phyloP scores from a whole-genome alignment of 1,140 invertebrate species.

The Colletes gigas region DNA sequence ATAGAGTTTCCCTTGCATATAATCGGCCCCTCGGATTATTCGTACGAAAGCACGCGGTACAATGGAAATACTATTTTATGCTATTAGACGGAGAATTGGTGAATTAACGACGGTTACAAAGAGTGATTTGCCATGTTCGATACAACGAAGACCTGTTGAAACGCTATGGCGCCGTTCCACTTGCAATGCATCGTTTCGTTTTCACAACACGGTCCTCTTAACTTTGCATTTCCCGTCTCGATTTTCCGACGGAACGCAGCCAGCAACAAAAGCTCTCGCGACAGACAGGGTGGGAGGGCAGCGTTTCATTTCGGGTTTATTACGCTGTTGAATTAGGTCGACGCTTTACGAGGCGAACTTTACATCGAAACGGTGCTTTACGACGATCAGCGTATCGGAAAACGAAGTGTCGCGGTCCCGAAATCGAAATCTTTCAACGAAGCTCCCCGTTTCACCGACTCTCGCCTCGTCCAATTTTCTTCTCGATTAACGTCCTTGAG shows the following conservation, averaged over 20 bases:
- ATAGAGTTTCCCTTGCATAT: no score
- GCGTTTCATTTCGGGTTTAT: conserved; percentile 68
- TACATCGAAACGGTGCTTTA: conserved; percentile 36
- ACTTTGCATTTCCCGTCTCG: conserved; percentile 26
- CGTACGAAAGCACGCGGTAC: no score
- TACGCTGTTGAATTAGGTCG: conserved; percentile 62
- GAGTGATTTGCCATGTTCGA: no score
- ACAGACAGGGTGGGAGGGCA: not conserved
- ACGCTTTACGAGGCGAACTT: conserved; percentile 57
- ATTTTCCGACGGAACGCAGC: conserved; percentile 8
- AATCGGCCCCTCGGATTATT: no score
- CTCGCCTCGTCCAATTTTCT: not conserved
- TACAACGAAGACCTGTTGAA: not conserved
- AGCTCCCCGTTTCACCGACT: not conserved
- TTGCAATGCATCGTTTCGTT: not conserved
- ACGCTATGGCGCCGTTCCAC: not conserved
- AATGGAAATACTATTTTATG: no score
- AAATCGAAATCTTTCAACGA: not conserved
- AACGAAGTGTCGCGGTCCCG: not conserved
- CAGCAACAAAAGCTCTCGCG: not conserved
- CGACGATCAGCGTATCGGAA: conserved; percentile 17
- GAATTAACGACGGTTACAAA: no score
- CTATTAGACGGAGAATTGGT: no score
- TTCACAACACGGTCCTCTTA: conserved; percentile 2
- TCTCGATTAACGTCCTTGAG: not conserved